Evolutionary conservation across 2,888 invertebrate species (phyloP).

Genomic region (Troides aeacus): DNA sequence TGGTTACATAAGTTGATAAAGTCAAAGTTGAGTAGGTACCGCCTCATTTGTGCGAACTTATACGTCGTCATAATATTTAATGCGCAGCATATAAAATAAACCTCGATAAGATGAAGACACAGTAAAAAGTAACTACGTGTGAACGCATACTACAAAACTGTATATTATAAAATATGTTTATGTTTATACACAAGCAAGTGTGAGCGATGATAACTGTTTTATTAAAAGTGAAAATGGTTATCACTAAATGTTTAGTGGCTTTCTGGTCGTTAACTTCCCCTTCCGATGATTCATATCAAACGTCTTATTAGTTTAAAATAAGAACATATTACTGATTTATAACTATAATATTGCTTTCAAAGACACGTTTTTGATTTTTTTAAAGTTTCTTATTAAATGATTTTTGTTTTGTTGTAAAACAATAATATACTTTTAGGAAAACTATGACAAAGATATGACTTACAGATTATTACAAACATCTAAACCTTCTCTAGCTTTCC

Average conservation of each 20-base stretch:
- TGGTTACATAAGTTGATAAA: not conserved
- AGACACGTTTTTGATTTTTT: too few relatives aligned
- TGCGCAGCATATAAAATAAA: constrained; percentile 6
- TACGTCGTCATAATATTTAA: constrained; percentile 11
- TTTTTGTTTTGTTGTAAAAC: too few relatives aligned
- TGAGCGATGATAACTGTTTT: too few relatives aligned
- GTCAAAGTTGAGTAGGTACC: constrained; percentile 7
- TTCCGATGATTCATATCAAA: too few relatives aligned
- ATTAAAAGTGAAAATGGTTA: too few relatives aligned
- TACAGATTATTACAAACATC: not conserved
- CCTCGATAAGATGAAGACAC: constrained; percentile 7
- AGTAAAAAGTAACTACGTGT: not conserved
- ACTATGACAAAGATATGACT: not conserved
- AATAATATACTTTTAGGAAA: not conserved
- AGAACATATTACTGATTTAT: too few relatives aligned
- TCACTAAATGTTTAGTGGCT: too few relatives aligned
- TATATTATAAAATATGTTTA: not conserved
- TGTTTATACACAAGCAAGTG: too few relatives aligned
- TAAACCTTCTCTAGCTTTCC: constrained; percentile 39
- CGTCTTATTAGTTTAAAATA: too few relatives aligned
- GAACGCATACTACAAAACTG: not conserved
- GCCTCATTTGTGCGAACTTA: constrained; percentile 13
- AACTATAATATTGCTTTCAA: too few relatives aligned
- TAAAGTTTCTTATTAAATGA: too few relatives aligned
- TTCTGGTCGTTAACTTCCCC: too few relatives aligned